Percentiles rank a stretch among this genome's conserved stretches.
Evolutionary conservation across 2,888 invertebrate genomes (phyloP).

Genomic region (Prenolepis imparis): DNA sequence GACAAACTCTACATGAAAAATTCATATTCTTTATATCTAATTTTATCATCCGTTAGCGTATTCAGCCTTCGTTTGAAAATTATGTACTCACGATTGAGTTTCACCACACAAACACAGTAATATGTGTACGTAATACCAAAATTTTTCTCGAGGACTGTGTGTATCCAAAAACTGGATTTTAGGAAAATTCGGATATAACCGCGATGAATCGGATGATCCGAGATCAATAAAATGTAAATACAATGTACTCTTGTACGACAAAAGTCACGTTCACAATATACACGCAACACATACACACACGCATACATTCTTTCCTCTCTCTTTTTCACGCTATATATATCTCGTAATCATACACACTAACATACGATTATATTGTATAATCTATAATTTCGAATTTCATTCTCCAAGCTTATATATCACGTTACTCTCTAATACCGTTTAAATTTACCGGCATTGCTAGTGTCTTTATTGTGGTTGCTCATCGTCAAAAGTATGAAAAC

Average conservation of each 20-base stretch:
- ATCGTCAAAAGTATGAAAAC: conserved; percentile 37
- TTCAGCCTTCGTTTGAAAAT: conserved; percentile 52
- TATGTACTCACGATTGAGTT: conserved; percentile 56
- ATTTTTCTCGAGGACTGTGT: conserved; percentile 48
- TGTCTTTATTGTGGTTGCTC: conserved; percentile 46
- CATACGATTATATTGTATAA: conserved; percentile 77
- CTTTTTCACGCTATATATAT: conserved; percentile 59
- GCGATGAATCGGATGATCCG: conserved; percentile 54
- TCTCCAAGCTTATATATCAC: conserved; percentile 66
- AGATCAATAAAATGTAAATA: conserved; percentile 71
- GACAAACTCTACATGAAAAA: conserved; percentile 40
- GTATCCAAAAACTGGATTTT: conserved; percentile 55
- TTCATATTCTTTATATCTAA: conserved; percentile 35
- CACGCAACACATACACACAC: not conserved
- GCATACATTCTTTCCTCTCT: conserved; percentile 1
- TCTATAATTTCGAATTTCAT: conserved; percentile 78
- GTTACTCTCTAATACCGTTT: conserved; percentile 37
- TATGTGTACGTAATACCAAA: conserved; percentile 43
- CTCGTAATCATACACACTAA: conserved; percentile 77
- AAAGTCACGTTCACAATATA: conserved; percentile 20
- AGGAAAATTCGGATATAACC: conserved; percentile 68
- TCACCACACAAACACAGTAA: conserved; percentile 12
- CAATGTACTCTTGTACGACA: conserved; percentile 30
- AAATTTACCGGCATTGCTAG: conserved; percentile 38
- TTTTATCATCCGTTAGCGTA: conserved; percentile 9